phyloP scores from a whole-genome alignment of 2,113 vertebrate genomes.

The Erythrolamprus reginae region DNA sequence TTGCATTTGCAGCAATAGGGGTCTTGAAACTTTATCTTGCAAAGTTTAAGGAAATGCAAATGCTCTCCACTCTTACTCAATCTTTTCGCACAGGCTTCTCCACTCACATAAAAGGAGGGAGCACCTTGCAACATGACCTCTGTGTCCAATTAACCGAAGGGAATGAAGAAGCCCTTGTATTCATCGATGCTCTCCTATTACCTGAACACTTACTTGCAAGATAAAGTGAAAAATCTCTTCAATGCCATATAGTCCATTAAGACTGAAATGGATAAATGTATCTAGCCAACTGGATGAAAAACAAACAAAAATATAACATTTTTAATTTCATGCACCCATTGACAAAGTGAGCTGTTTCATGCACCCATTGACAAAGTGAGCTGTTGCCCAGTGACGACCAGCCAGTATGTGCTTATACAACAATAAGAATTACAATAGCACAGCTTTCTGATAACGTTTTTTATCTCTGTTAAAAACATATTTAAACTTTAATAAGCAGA shows the following conservation, averaged over 20 bases:
- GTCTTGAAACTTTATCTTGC: not conserved
- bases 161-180: not conserved
- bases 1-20: not conserved
- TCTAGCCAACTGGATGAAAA: not conserved
- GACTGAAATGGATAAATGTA: not conserved
- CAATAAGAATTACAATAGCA: not conserved
- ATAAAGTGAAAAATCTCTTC: not conserved
- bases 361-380: not conserved
- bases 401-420: not conserved
- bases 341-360: not conserved
- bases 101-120: not conserved
- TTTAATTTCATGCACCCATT: not conserved
- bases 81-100: not conserved
- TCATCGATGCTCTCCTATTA: not conserved
- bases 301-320: not conserved
- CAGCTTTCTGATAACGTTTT: not conserved
- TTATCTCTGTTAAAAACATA: not conserved
- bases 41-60: not conserved
- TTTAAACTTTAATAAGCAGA: slow-evolving; percentile 12
- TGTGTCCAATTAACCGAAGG: not conserved
- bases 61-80: not conserved
- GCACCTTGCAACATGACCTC: not conserved
- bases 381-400: not conserved
- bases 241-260: not conserved
- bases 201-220: not conserved